Base-by-base conservation (phyloP, 2,888 invertebrate genomes). In the Drosophila tripunctata region DNA sequence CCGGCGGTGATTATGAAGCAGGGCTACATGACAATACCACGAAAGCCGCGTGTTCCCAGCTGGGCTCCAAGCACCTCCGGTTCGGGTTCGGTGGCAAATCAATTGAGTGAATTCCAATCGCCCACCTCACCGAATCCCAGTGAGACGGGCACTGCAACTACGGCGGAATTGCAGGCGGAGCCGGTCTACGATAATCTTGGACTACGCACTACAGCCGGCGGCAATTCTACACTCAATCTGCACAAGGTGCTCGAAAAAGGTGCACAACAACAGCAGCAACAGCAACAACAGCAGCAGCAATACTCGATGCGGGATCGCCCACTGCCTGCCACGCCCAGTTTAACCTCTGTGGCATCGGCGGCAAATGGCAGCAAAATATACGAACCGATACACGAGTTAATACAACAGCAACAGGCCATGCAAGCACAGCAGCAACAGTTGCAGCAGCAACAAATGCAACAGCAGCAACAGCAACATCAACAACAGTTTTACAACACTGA, bases 131-230 rank as follows among this genome's bases (percentile, higher is more conserved):
- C 90, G 12, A 90, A 87, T 75, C 90, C 90, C 52, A 90, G 90
- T 57, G 90, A 90, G 69, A 88, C 90, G 92, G 94, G 71, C 81
- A 90, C 89, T 1, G 89, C 90, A 2, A 81, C 83, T 4, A 89
- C 89, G 89, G 93, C 94, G 77, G 90, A 90, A 33, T 92, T 93
- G 22, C 93, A 93, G 57, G 96, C 96, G 82, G 96, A 96, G 86
- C 97, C 97, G 0, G 93, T 97, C 19, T 97, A 97, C 89, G 97
- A 97, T 88, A 97, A 97, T 89, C 92, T 97, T 43, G 97, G 97
- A 0, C 91, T 95, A 14, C 93, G 97, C 50, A 96, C 96, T 14
- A 96, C 97, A 14, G 96, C 96, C 14, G 95, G 96, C 70, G 97
- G 97, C n/a, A 96, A 95, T 88, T 96, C 96, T 2, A 94, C 94